A percentile compares a stretch with the other conserved stretches of the same genome.
Evolutionary conservation across 1,140 invertebrate species (phyloP).

Genomic region (Heliconius nattereri): DNA sequence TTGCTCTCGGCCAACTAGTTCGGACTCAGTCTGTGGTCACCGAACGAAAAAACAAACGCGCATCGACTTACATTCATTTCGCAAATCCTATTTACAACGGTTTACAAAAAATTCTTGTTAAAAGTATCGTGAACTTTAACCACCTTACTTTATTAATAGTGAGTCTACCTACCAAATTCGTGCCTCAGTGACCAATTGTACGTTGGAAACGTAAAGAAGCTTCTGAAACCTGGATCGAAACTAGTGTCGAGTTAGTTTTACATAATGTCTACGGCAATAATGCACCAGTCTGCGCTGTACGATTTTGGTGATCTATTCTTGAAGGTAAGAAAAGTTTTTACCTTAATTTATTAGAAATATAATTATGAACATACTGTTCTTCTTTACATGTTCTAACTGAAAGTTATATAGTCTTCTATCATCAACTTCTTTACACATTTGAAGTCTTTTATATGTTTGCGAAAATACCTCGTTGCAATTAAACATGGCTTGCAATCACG

Average conservation of each 20-base stretch:
- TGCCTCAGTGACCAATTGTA: conserved; percentile 72
- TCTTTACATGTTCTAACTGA: background rate
- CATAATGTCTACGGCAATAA: conserved; percentile 82
- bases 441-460: background rate
- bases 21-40: conserved; percentile 71
- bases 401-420: background rate
- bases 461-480: background rate
- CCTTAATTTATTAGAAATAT: background rate
- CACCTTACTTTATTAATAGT: conserved; percentile 71
- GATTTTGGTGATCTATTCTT: conserved; percentile 80
- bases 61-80: conserved; percentile 65
- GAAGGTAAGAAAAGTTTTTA: conserved; percentile 68
- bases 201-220: conserved; percentile 52
- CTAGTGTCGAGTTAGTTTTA: conserved; percentile 69
- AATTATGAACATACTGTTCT: background rate
- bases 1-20: conserved; percentile 74
- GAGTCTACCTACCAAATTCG: conserved; percentile 64
- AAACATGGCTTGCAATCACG: background rate
- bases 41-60: conserved; percentile 75
- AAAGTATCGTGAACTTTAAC: conserved; percentile 65
- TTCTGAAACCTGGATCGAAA: conserved; percentile 69
- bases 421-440: background rate
- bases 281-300: conserved; percentile 81
- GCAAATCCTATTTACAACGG: conserved; percentile 57
- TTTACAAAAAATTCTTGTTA: conserved; percentile 68